Percentiles rank a stretch among this genome's conserved stretches.
Conservation (phyloP, 1,140 invertebrate genomes). For the Oryzaephilus surinamensis region DNA sequence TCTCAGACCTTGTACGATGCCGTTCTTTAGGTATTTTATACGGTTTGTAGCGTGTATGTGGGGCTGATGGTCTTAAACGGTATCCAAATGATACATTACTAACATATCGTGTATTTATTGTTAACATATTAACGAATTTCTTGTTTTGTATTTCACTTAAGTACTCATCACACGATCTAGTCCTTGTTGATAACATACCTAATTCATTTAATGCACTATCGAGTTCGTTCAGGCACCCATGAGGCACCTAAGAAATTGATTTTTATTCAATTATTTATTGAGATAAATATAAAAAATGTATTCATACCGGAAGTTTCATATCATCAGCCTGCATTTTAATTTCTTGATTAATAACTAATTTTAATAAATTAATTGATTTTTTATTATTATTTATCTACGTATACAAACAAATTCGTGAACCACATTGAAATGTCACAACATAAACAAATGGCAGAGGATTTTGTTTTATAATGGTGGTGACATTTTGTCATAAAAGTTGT, state of each 20-base stretch:
- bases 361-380: too few species aligned
- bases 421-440: too few species aligned
- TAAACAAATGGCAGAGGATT: too few species aligned
- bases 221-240: constrained; percentile 36
- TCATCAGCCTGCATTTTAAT: too few species aligned
- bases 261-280: too few species aligned
- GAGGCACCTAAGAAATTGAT: constrained; percentile 8
- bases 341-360: too few species aligned
- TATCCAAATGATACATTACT: constrained; percentile 47
- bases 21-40: constrained; percentile 34
- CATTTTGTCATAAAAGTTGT: too few species aligned
- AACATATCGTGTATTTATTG: constrained; percentile 42
- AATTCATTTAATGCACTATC: constrained; percentile 46
- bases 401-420: too few species aligned
- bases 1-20: constrained; percentile 47
- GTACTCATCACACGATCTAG: constrained; percentile 43
- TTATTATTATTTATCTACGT: too few species aligned
- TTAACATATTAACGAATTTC: constrained; percentile 37
- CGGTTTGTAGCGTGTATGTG: constrained; percentile 27
- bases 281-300: too few species aligned
- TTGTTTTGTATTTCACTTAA: constrained; percentile 36
- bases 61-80: constrained; percentile 36
- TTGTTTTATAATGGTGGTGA: too few species aligned
- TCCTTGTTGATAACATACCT: constrained; percentile 45
- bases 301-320: too few species aligned